Evolutionary conservation across 2,797 vertebrate genomes (phyloP), one percentile per base, ranked within the genome.

Genomic region (Helicolenus hilgendorfi): DNA sequence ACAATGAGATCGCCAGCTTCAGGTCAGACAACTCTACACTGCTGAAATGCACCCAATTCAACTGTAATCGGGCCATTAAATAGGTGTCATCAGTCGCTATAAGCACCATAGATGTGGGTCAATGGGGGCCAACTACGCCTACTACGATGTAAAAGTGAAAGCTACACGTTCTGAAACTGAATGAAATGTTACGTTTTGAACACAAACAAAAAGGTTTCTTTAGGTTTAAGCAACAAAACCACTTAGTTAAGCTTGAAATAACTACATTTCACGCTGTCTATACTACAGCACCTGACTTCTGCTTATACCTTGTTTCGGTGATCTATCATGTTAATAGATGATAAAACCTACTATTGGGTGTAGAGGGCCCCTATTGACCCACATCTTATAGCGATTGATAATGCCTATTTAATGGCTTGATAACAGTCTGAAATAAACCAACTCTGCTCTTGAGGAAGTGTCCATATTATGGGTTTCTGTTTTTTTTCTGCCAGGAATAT

Each of bases 1-100:
- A 49, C 77, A 97, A 97, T 10, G 98, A 98, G 89, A 92, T 98
- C 2, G 78, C 96, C 92, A 97, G 97, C 92, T 98, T 98, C 91
- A 97, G 97, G 98, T 98, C 89, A 72, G 72, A 27, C 35, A 31
- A 8, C 1, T 33, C 74, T 26, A 13, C 9, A 11, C 60, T 24
- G 4, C 62, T 76, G 31, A 81, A 53, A 53, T 53, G 45, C 18
- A 53, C 41, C 41, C 41, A 20, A 53, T 53, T 53, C 3, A 18
- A 53, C 45, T 53, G 45, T 53, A 20, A 20, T 53, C 45, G 7
- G 45, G 45, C 45, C 45, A 53, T 53, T 53, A 53, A n/a, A 53
- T 20, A 53, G 45, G 45, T 20, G 18, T n/a, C 45, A 53, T n/a
- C 18, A 1, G 45, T 20, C 8, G 18, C 45, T 53, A 53, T 53